A percentile compares a stretch with the other conserved stretches of the same genome.
Evolutionary conservation across 1,140 invertebrate genomes (phyloP).

Genomic region (Holotrichia oblita): DNA sequence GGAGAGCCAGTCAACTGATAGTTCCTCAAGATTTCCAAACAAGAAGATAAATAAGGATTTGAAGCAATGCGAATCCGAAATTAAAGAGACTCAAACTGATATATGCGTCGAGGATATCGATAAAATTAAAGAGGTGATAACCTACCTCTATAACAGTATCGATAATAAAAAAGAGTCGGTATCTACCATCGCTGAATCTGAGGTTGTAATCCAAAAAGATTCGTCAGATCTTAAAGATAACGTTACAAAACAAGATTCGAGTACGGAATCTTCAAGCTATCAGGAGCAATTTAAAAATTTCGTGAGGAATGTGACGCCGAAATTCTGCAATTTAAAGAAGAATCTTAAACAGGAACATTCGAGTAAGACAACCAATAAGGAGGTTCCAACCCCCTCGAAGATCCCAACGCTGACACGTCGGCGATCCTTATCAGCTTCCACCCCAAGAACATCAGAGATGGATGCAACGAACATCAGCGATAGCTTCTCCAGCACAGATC

Average conservation of each 20-base stretch:
- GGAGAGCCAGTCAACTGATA: constrained; percentile 39
- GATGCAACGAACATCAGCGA: not conserved
- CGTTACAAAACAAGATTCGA: not conserved
- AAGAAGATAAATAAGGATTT: not conserved
- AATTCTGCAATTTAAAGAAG: constrained; percentile 27
- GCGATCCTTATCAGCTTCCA: not conserved
- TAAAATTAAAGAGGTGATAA: constrained; percentile 38
- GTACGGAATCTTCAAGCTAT: constrained; percentile 31
- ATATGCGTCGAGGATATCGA: not conserved
- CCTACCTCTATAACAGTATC: not conserved
- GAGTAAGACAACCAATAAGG: not conserved
- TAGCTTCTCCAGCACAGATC: not conserved
- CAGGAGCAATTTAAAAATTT: constrained; percentile 39
- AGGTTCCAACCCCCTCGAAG: not conserved
- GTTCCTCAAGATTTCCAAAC: not conserved
- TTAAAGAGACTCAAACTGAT: constrained; percentile 34
- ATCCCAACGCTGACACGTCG: not conserved
- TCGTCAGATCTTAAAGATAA: not conserved
- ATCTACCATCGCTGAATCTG: not conserved
- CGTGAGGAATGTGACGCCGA: constrained; percentile 14
- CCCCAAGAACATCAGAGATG: not conserved
- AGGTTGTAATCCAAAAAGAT: not conserved
- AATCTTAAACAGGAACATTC: not conserved
- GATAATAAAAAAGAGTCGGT: constrained; percentile 21
- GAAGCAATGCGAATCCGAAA: constrained; percentile 5